Conservation (phyloP, 2,888 invertebrate genomes). For the Nineta flava region DNA sequence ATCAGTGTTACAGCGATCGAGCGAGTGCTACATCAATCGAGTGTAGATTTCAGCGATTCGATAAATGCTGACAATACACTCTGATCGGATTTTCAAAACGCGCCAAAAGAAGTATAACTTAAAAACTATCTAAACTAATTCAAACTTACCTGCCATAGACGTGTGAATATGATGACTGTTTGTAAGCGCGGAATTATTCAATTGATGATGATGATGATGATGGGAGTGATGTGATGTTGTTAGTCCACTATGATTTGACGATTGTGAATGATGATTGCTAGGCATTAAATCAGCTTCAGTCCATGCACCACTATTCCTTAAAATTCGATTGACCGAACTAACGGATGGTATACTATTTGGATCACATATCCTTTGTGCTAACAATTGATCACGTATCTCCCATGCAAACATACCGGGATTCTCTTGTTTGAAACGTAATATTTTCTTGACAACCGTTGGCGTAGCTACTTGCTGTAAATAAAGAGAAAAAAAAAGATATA, state of each 20-base stretch:
- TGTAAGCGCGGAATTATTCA: conserved; percentile 7
- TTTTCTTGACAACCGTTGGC: conserved; percentile 88
- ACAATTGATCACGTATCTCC: conserved; percentile 85
- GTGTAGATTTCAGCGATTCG: too few species aligned
- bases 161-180: neutral
- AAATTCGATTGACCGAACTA: conserved; percentile 84
- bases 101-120: too few species aligned
- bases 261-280: conserved; percentile 12
- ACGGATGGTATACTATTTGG: conserved; percentile 84
- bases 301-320: conserved; percentile 76
- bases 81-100: too few species aligned
- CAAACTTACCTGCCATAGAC: too few species aligned
- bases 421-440: conserved; percentile 83
- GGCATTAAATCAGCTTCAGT: conserved; percentile 39
- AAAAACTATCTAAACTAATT: too few species aligned
- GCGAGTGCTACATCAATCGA: too few species aligned
- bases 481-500: conserved; percentile 3
- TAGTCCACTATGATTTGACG: conserved; percentile 5
- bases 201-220: conserved; percentile 20
- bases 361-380: conserved; percentile 81
- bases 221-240: neutral
- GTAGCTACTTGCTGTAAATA: conserved; percentile 84
- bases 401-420: conserved; percentile 95
- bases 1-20: too few species aligned
- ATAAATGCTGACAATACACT: too few species aligned